A percentile compares a stretch with the other conserved stretches of the same genome.
phyloP scores from a whole-genome alignment of 2,113 vertebrate genomes.

The Herpetotheres cachinnans region DNA sequence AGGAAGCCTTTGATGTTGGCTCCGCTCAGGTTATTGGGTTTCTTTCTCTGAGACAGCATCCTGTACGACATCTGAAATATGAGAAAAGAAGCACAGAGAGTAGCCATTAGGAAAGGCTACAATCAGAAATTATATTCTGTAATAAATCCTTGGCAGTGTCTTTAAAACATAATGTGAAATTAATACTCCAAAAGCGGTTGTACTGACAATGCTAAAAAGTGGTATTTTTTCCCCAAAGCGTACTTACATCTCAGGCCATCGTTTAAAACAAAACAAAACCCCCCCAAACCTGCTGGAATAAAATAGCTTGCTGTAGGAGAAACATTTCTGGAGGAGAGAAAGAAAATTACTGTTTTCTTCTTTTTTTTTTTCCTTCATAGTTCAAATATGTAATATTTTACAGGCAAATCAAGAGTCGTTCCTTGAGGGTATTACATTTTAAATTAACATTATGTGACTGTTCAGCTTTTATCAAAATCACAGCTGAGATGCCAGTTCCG shows the following conservation, averaged over 20 bases:
- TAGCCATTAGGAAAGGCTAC: neutral
- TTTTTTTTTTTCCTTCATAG: neutral
- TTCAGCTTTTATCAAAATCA: neutral
- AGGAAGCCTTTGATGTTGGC: slow-evolving; percentile 43
- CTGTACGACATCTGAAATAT: neutral
- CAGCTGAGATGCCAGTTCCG: neutral
- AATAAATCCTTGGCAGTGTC: neutral
- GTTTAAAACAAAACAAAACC: neutral
- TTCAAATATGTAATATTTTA: neutral
- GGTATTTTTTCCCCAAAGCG: neutral
- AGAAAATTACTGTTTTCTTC: neutral
- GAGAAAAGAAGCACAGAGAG: neutral
- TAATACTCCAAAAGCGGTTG: neutral
- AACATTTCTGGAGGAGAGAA: neutral
- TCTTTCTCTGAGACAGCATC: neutral
- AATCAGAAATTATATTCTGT: neutral
- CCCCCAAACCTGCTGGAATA: neutral
- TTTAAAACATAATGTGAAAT: neutral
- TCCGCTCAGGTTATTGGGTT: neutral
- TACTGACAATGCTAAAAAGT: neutral
- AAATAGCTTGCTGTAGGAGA: neutral
- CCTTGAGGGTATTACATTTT: neutral
- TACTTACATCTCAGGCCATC: neutral
- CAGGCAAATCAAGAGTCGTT: neutral
- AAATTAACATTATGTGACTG: neutral